Conservation (phyloP, 2,888 invertebrate genomes). For the Argyra leucocephala region DNA sequence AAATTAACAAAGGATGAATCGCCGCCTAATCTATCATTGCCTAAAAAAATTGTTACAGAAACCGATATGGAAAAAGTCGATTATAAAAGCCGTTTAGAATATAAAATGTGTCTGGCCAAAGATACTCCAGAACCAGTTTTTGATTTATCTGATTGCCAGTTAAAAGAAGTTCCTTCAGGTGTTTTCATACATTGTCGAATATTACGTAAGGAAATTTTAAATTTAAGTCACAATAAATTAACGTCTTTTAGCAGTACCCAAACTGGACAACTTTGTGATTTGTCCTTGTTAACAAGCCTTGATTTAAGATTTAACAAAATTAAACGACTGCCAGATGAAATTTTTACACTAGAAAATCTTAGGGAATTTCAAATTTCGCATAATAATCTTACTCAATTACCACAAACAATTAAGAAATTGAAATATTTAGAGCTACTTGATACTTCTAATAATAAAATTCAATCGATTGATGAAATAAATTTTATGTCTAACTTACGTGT, state of each 20-base stretch:
- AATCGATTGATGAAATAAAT: slow-evolving; percentile 35
- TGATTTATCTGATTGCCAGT: slow-evolving; percentile 69
- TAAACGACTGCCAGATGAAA: slow-evolving; percentile 53
- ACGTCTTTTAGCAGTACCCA: slow-evolving; percentile 54
- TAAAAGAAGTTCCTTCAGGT: slow-evolving; percentile 64
- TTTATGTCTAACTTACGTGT: slow-evolving; percentile 50
- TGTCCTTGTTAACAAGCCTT: slow-evolving; percentile 55
- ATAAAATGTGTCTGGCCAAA: slow-evolving; percentile 40
- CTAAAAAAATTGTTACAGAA: slow-evolving; percentile 18
- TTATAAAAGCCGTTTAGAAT: slow-evolving; percentile 30
- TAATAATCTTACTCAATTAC: slow-evolving; percentile 61
- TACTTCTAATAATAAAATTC: slow-evolving; percentile 60
- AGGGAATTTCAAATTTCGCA: slow-evolving; percentile 64
- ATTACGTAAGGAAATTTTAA: slow-evolving; percentile 63
- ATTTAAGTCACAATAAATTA: slow-evolving; percentile 59
- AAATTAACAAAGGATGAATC: slow-evolving; percentile 28
- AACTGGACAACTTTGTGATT: slow-evolving; percentile 57
- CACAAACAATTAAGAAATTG: slow-evolving; percentile 57
- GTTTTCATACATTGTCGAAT: slow-evolving; percentile 73
- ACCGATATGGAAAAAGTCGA: slow-evolving; percentile 25
- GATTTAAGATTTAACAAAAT: slow-evolving; percentile 61
- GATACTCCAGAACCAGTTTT: slow-evolving; percentile 75
- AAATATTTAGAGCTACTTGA: slow-evolving; percentile 57
- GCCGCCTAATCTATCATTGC: slow-evolving; percentile 15
- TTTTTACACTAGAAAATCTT: slow-evolving; percentile 56